These are phyloP conservation scores for Papilio gigon DNA, from an alignment of 2,888 invertebrate genomes.

Conservation along the genomic window DNA sequence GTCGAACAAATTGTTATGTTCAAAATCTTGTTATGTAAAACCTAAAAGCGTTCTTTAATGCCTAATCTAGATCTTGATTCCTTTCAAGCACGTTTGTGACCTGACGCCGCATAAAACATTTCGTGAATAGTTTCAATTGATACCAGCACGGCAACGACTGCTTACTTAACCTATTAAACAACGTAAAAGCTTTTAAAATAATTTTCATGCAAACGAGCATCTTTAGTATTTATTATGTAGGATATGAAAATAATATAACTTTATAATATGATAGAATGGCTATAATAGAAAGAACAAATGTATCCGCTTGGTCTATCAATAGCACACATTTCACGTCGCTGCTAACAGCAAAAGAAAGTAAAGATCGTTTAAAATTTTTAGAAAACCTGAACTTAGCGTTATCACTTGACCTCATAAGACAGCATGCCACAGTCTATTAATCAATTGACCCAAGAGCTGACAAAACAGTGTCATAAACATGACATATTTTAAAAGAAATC, in stretches of 20 bases:
- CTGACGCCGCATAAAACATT: not conserved
- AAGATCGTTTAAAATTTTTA: conserved; percentile 41
- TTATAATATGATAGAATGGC: not conserved
- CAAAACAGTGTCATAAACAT: conserved; percentile 46
- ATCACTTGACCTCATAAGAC: conserved; percentile 43
- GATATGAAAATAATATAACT: no score
- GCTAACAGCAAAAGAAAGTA: conserved; percentile 43
- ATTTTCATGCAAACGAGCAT: not conserved
- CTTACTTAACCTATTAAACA: not conserved
- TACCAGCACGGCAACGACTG: not conserved
- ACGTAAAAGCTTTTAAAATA: no score
- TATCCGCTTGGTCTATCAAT: conserved; percentile 4
- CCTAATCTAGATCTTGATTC: not conserved
- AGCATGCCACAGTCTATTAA: conserved; percentile 50
- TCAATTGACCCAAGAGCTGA: conserved; percentile 51
- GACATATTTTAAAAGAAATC: not conserved
- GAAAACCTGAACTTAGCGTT: conserved; percentile 36
- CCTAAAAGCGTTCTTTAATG: conserved; percentile 1
- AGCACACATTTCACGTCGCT: not conserved
- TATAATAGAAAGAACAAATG: not conserved
- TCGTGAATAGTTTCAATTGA: conserved; percentile 8
- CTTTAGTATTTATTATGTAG: not conserved
- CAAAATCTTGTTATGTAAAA: conserved; percentile 4
- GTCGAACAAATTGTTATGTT: no score
- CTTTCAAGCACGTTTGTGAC: conserved; percentile 1